Conservation (phyloP, 2,113 vertebrate genomes). For the Vulpes vulpes region DNA sequence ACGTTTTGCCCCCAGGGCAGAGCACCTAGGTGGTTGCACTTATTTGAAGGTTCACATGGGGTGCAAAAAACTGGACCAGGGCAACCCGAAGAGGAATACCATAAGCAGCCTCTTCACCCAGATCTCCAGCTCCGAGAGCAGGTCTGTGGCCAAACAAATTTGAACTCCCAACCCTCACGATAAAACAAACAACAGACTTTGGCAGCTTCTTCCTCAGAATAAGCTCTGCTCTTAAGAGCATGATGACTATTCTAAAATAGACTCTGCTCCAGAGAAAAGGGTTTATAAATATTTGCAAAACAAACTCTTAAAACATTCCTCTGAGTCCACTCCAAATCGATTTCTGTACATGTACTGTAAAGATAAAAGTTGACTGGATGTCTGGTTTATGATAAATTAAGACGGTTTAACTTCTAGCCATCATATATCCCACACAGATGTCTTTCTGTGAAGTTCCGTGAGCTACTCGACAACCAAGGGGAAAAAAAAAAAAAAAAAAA, state of each 20-base stretch:
- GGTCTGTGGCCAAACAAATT: slow-evolving; percentile 77
- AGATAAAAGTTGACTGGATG: slow-evolving; percentile 84
- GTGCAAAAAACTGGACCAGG: neutral
- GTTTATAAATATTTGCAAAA: slow-evolving; percentile 88
- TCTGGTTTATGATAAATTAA: slow-evolving; percentile 85
- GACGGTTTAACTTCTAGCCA: slow-evolving; percentile 58
- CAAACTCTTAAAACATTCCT: slow-evolving; percentile 81
- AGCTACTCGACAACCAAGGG: slow-evolving; percentile 63
- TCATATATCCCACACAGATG: slow-evolving; percentile 63
- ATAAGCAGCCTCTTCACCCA: slow-evolving; percentile 72
- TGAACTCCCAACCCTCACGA: slow-evolving; percentile 68
- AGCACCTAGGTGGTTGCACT: slow-evolving; percentile 21
- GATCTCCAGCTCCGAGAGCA: slow-evolving; percentile 50
- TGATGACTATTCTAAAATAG: slow-evolving; percentile 70
- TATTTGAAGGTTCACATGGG: neutral
- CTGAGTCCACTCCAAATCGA: slow-evolving; percentile 72
- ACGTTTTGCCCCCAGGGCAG: slow-evolving; percentile 22
- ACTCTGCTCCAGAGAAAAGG: slow-evolving; percentile 79
- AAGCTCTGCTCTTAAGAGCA: slow-evolving; percentile 65
- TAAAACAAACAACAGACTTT: slow-evolving; percentile 84
- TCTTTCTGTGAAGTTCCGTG: slow-evolving; percentile 74
- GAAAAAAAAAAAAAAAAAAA: neutral
- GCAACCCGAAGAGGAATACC: slow-evolving; percentile 28
- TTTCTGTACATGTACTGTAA: slow-evolving; percentile 70
- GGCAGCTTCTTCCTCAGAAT: slow-evolving; percentile 75